These are phyloP conservation scores for Epizoanthus illoricatus DNA, from an alignment of 92 coral and sea anemone species.

Conservation along the genomic window DNA sequence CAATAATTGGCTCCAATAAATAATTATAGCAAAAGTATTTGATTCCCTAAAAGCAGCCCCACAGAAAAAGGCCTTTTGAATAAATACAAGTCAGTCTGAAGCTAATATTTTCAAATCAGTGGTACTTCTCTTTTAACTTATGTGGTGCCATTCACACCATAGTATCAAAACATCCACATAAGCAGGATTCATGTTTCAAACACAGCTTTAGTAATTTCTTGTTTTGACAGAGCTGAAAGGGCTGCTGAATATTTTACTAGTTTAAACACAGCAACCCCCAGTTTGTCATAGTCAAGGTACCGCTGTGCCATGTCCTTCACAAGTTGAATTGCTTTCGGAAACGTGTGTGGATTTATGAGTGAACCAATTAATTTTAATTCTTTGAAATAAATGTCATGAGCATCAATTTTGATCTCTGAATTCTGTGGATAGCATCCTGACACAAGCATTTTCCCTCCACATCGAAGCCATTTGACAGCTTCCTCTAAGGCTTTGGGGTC, in stretches of 20 bases:
- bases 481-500: constrained; percentile 69
- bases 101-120: too few species aligned
- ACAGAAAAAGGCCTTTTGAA: too few species aligned
- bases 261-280: constrained; percentile 77
- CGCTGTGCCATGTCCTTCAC: constrained; percentile 83
- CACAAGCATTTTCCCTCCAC: constrained; percentile 81
- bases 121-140: too few species aligned
- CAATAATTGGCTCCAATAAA: too few species aligned
- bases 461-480: constrained; percentile 74
- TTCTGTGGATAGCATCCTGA: constrained; percentile 89
- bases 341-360: constrained; percentile 79
- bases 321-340: constrained; percentile 87
- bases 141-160: not conserved
- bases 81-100: too few species aligned
- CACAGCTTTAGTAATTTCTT: constrained; percentile 79
- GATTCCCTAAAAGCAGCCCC: too few species aligned
- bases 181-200: constrained; percentile 65
- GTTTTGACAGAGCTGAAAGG: constrained; percentile 66
- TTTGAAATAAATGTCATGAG: constrained; percentile 66
- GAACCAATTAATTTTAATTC: constrained; percentile 87
- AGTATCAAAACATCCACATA: not conserved
- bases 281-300: constrained; percentile 76
- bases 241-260: constrained; percentile 77
- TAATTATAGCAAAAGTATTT: too few species aligned
- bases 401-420: constrained; percentile 73